Evolutionary conservation across 35 echinoderm and acorn worm species (phyloP).

Genomic region (Amphiura filiformis): DNA sequence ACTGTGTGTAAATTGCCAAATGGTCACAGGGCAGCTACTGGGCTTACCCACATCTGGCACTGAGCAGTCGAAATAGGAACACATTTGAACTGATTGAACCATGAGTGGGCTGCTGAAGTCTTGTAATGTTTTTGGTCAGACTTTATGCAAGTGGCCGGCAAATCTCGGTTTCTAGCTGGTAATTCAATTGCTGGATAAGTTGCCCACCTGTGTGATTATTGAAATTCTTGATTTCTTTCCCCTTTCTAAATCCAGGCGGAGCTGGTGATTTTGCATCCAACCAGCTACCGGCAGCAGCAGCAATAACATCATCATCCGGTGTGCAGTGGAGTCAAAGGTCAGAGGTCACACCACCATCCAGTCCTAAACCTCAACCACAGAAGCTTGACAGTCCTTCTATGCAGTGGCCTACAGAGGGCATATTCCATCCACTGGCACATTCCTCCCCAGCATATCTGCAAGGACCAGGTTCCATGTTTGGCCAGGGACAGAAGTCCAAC

Average conservation of each 20-base stretch:
- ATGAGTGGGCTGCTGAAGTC: too few relatives aligned
- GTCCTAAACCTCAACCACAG: constrained; percentile 16
- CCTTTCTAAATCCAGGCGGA: background rate
- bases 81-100: too few relatives aligned
- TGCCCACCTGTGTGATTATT: too few relatives aligned
- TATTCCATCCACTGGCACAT: constrained; percentile 59
- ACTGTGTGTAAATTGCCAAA: too few relatives aligned
- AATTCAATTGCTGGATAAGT: too few relatives aligned
- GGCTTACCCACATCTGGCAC: too few relatives aligned
- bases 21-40: too few relatives aligned
- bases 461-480: constrained; percentile 32
- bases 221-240: background rate
- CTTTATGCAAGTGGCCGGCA: too few relatives aligned
- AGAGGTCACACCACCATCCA: constrained; percentile 2
- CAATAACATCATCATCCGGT: too few relatives aligned
- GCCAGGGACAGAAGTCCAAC: background rate
- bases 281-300: background rate
- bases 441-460: constrained; percentile 59
- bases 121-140: too few relatives aligned
- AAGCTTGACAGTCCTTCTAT: constrained; percentile 30
- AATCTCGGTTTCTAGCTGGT: too few relatives aligned
- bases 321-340: background rate
- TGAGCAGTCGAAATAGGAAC: too few relatives aligned
- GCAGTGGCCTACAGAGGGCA: background rate
- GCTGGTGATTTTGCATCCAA: background rate